Base-by-base conservation (phyloP, 2,797 vertebrate species). In the Xerus rutilus region DNA sequence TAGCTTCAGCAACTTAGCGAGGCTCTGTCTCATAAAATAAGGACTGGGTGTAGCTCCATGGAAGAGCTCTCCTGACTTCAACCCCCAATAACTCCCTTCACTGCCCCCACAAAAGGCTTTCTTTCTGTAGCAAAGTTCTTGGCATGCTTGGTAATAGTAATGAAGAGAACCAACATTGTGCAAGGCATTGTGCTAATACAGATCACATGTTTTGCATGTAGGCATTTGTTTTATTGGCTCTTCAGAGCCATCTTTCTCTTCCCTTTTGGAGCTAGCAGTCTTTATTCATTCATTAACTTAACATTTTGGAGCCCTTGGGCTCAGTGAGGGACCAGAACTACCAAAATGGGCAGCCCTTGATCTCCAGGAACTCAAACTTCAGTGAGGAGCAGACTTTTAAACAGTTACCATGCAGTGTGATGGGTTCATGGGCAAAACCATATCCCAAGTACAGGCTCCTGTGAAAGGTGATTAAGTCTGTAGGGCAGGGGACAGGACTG, bases 141-240 rank as follows among this genome's bases (percentile, higher is more conserved):
- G 13, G 47, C 13, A 14, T 70, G 3, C 84, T 96, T 95, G 52
- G 67, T 76, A 84, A 54, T 92, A 69, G 72, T 45, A 92, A 82
- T 82, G 69, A 89, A 59, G 78, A 85, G 62, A 90, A 28, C 12
- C 0, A n/a, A 0, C 20, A 76, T 20, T 43, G 11, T n/a, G 2
- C 17, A 86, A 13, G n/a, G 7, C 12, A 6, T 67, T 64, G 32
- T 43, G n/a, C 49, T 89, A 39, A 85, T n/a, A 14, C 7, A 3
- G 49, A 17, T n/a, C 17, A 64, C 45, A 13, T 18, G 9, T 52
- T 95, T 76, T 59, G 65, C 49, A 65, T 54, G 65, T 43, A 8
- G 0, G 1, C 45, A 43, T 62, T 52, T 30, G 52, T n/a, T 89
- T 77, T 17, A 52, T 32, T 84, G 70, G 54, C 64, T 92, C 39